Conservation (phyloP, 2,888 invertebrate species). For the Hirtodrosophila duncani region DNA sequence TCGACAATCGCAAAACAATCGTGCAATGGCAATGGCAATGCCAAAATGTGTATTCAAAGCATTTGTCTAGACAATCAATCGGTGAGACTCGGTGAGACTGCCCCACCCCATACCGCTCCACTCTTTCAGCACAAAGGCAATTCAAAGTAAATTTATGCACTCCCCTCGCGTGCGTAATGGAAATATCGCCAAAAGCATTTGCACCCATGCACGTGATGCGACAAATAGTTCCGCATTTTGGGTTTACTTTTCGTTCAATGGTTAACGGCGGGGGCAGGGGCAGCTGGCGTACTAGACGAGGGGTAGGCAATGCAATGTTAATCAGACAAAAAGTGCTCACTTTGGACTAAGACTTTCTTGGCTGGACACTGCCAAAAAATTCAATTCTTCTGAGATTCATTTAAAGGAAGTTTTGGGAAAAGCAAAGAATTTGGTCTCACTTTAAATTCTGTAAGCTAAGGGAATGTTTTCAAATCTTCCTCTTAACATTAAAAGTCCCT, state of each 20-base stretch:
- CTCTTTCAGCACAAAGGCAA: conserved; percentile 12
- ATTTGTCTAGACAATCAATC: conserved; percentile 60
- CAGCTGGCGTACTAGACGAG: not conserved
- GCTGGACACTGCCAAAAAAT: too few relatives aligned
- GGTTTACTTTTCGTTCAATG: conserved; percentile 8
- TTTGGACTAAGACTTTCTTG: too few relatives aligned
- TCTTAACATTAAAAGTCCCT: too few relatives aligned
- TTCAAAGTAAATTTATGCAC: conserved; percentile 35
- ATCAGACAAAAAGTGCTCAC: too few relatives aligned
- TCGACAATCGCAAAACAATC: conserved; percentile 32
- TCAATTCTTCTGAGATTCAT: too few relatives aligned
- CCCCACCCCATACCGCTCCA: not conserved
- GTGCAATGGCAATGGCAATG: conserved; percentile 12
- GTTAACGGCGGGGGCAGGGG: not conserved
- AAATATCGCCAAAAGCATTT: conserved; percentile 58
- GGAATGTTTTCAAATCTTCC: too few relatives aligned
- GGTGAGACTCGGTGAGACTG: conserved; percentile 22
- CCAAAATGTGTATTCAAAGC: conserved; percentile 25
- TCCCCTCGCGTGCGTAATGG: conserved; percentile 59
- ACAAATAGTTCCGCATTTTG: conserved; percentile 69
- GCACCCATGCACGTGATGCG: conserved; percentile 66
- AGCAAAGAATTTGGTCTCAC: too few relatives aligned
- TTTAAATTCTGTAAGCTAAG: too few relatives aligned
- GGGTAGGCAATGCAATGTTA: conserved; percentile 53
- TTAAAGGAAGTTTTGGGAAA: too few relatives aligned